These are phyloP conservation scores for Girardinus metallicus DNA, from an alignment of 2,797 vertebrate species.

Conservation along the genomic window DNA sequence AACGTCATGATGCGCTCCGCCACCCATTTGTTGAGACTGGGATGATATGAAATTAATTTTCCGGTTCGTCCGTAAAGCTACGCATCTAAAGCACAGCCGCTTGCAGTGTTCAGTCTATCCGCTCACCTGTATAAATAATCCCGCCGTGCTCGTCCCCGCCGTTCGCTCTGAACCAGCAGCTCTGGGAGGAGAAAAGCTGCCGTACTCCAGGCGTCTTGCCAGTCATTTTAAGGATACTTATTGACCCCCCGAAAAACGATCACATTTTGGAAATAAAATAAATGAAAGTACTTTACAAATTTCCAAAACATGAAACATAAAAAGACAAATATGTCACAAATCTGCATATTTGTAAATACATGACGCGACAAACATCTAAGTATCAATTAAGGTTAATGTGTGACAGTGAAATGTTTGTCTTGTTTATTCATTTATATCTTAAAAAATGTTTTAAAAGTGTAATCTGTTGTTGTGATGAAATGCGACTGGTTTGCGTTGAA, in stretches of 20 bases:
- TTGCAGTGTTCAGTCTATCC: too few relatives aligned
- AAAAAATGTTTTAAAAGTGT: constrained; percentile 23
- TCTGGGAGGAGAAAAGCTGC: too few relatives aligned
- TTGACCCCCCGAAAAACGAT: not conserved
- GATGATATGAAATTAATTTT: too few relatives aligned
- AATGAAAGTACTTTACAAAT: not conserved
- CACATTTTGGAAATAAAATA: not conserved
- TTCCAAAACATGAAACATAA: not conserved
- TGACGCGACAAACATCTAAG: not conserved
- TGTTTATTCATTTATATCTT: constrained; percentile 39
- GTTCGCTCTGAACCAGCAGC: too few relatives aligned
- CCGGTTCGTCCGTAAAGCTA: too few relatives aligned
- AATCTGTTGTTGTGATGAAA: constrained; percentile 72
- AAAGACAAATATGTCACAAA: not conserved
- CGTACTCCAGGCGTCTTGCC: too few relatives aligned
- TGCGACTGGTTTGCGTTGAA: constrained; percentile 81
- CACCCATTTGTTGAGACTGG: too few relatives aligned
- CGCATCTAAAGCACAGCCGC: too few relatives aligned
- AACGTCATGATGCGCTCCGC: too few relatives aligned
- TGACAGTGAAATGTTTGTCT: not conserved
- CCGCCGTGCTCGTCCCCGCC: too few relatives aligned
- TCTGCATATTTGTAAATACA: constrained; percentile 8
- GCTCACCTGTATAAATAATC: too few relatives aligned
- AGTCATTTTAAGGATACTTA: too few relatives aligned
- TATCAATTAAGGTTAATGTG: not conserved